Evolutionary conservation across 2,888 invertebrate genomes (phyloP), one percentile per base, ranked within the genome.

Genomic region (Aphrophora alni): DNA sequence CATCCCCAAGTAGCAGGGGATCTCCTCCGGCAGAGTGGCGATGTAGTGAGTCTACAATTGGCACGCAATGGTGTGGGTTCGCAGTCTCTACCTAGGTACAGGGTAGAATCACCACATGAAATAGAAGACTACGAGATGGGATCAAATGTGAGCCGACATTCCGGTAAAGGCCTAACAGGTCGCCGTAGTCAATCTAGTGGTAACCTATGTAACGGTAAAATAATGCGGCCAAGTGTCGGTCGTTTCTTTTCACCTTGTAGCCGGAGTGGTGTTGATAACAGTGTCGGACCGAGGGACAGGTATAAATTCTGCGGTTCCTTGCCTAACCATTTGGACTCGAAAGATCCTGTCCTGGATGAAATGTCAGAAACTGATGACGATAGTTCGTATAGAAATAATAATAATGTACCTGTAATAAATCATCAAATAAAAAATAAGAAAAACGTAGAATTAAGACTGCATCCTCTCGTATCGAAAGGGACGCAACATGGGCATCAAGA

Each of bases 141-240:
- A 88, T 93, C 94, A 82, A 94, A 94, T 90, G 92, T 94, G 87
- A 94, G 94, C 90, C 92, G 94, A 84, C 93, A 93, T 88, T 93
- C 92, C 86, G 91, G 92, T 86, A 94, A 94, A 87, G 92, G 93
- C 85, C 91, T 93, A 75, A 92, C 92, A 81, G 94, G 94, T 82
- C 91, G 94, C 82, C 89, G 94, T 84, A 93, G 93, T 51, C 92
- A 93, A 85, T 94, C 94, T 83, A 93, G 93, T 85, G 94, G 94
- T 70, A 94, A 94, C 88, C 92, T 94, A 69, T 93, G 93, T 90
- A 93, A 93, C 89, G 90, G 91, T 87, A 90, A 90, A 86, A 33
- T 73, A 27, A 27, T 77, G 24, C 87, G 88, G 8, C 89, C 90
- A 25, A 75, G 68, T n/a, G 83, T 75, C 70, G 82, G 82, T 17